A percentile compares a stretch with the other conserved stretches of the same genome.
Evolutionary conservation across 2,797 vertebrate genomes (phyloP).

Genomic region (Halcyon badia): DNA sequence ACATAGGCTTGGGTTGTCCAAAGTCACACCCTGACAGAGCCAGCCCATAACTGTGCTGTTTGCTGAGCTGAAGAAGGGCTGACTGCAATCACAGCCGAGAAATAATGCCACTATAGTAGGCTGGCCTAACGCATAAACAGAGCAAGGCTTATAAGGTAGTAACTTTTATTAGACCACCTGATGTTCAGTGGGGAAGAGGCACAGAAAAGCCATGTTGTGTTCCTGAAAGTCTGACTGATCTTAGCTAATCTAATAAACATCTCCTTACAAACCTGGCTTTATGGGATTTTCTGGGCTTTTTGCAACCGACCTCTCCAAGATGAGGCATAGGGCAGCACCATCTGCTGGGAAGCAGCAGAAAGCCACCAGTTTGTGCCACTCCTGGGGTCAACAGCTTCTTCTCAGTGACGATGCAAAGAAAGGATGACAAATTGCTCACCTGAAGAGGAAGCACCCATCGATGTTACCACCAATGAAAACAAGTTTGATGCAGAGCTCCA

Average conservation of each 20-base stretch:
- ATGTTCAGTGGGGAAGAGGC: background rate
- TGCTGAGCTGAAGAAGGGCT: background rate
- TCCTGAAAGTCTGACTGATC: background rate
- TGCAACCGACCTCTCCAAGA: background rate
- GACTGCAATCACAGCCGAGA: background rate
- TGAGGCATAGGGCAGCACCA: constrained; percentile 54
- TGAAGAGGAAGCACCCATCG: fast-evolving
- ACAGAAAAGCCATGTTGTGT: background rate
- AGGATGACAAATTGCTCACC: background rate
- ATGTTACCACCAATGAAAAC: background rate
- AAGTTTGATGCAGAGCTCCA: background rate
- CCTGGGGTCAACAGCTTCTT: background rate
- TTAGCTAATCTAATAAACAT: background rate
- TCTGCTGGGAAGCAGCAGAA: constrained; percentile 64
- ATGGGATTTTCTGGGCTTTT: background rate
- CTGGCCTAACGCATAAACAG: background rate
- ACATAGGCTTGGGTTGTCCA: background rate
- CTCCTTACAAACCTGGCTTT: background rate
- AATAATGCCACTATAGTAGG: background rate
- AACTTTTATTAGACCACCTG: background rate
- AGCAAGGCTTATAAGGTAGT: background rate
- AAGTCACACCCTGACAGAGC: background rate
- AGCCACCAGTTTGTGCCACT: background rate
- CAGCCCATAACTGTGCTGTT: background rate
- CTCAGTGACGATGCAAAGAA: background rate